phyloP scores from a whole-genome alignment of 2,113 vertebrate genomes.

The Tragelaphus imberbis region DNA sequence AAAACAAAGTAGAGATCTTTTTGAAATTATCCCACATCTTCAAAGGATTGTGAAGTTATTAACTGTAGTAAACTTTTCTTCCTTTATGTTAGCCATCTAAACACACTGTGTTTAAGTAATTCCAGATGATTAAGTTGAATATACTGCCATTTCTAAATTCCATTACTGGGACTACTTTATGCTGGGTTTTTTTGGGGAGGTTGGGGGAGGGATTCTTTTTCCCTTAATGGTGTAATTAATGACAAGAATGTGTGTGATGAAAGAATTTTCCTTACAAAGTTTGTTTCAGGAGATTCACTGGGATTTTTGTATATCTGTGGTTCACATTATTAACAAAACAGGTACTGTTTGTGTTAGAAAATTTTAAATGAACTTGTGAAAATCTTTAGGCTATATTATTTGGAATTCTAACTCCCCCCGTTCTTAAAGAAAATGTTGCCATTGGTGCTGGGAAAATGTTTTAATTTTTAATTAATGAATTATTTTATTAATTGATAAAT shows the following conservation, averaged over 20 bases:
- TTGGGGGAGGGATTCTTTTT: background rate
- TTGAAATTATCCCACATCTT: background rate
- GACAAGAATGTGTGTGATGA: background rate
- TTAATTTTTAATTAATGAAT: background rate
- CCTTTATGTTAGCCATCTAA: background rate
- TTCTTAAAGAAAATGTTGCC: background rate
- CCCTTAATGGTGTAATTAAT: background rate
- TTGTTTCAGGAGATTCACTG: background rate
- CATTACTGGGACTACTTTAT: background rate
- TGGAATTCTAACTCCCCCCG: background rate
- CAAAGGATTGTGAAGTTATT: background rate
- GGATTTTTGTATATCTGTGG: background rate
- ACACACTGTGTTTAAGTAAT: background rate
- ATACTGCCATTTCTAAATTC: background rate
- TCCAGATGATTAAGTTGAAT: background rate
- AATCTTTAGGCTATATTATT: background rate
- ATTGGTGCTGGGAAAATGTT: background rate
- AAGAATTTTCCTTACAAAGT: background rate
- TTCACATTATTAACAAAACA: background rate
- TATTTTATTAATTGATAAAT: background rate
- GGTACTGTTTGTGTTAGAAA: background rate
- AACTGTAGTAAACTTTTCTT: background rate
- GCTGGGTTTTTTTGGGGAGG: too few relatives aligned
- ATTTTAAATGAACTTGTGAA: background rate
- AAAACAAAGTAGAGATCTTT: constrained; percentile 3